These are phyloP conservation scores for Petromus typicus DNA, from an alignment of 2,113 vertebrate species.

Conservation along the genomic window DNA sequence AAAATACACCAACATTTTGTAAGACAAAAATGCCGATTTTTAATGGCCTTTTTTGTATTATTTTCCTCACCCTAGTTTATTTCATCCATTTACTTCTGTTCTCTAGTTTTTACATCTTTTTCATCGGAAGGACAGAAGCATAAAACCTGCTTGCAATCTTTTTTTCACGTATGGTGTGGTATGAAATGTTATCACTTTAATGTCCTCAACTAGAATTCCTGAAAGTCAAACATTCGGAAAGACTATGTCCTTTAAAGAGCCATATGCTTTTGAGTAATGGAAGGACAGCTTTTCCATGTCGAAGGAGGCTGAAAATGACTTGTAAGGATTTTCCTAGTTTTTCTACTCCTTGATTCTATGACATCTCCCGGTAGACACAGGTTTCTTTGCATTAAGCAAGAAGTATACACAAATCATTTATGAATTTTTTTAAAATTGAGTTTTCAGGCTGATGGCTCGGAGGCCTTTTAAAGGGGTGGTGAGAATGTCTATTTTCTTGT, in stretches of 20 bases:
- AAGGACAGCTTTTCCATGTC: neutral
- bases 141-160: neutral
- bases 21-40: neutral
- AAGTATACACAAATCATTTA: neutral
- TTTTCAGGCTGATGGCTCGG: neutral
- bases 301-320: neutral
- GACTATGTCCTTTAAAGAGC: neutral
- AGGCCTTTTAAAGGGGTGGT: neutral
- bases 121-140: neutral
- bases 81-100: constrained; percentile 32
- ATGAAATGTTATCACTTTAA: neutral
- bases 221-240: constrained; percentile 49
- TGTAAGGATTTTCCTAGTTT: neutral
- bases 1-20: neutral
- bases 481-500: neutral
- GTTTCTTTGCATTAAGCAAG: constrained; percentile 29
- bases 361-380: neutral
- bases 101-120: neutral
- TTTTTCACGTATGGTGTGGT: neutral
- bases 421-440: constrained; percentile 13
- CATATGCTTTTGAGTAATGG: neutral
- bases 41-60: constrained; percentile 3
- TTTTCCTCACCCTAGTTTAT: constrained; percentile 18
- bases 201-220: neutral
- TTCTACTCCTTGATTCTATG: neutral